Conservation (phyloP, 2,888 invertebrate species). For the Brachypalpus laphriformis region DNA sequence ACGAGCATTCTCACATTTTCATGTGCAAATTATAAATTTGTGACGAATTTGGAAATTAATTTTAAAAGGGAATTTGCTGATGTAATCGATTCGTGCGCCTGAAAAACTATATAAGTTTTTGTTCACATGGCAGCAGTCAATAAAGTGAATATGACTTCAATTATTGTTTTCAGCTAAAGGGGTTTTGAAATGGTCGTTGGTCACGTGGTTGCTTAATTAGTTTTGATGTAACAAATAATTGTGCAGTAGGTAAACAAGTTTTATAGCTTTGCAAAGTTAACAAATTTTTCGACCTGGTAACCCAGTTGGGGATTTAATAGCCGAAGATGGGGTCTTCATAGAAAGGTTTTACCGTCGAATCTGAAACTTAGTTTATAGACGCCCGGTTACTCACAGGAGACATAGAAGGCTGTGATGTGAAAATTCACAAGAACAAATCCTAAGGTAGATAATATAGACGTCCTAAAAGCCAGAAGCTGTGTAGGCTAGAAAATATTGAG, state of each 20-base stretch:
- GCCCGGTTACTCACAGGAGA: too few species aligned
- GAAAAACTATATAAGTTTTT: not conserved
- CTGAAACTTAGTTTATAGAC: too few species aligned
- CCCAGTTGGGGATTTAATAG: too few species aligned
- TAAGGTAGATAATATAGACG: too few species aligned
- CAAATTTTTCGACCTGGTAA: too few species aligned
- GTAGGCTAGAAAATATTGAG: too few species aligned
- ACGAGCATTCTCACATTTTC: constrained; percentile 12
- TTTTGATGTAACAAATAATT: not conserved
- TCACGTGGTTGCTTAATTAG: not conserved
- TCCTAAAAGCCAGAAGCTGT: too few species aligned
- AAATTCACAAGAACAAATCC: too few species aligned
- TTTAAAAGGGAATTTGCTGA: not conserved
- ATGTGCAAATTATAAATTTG: constrained; percentile 23
- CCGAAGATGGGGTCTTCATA: too few species aligned
- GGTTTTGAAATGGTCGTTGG: not conserved
- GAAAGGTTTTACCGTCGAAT: too few species aligned
- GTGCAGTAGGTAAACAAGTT: not conserved
- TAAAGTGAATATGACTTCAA: not conserved
- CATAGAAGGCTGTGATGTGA: too few species aligned
- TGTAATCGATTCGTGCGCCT: constrained; percentile 2
- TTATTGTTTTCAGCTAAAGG: not conserved
- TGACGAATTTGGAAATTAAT: constrained; percentile 14
- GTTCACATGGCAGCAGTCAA: constrained; percentile 1
- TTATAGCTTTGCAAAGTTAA: not conserved